Conservation (phyloP, 2,113 vertebrate genomes). For the Capra hircus region DNA sequence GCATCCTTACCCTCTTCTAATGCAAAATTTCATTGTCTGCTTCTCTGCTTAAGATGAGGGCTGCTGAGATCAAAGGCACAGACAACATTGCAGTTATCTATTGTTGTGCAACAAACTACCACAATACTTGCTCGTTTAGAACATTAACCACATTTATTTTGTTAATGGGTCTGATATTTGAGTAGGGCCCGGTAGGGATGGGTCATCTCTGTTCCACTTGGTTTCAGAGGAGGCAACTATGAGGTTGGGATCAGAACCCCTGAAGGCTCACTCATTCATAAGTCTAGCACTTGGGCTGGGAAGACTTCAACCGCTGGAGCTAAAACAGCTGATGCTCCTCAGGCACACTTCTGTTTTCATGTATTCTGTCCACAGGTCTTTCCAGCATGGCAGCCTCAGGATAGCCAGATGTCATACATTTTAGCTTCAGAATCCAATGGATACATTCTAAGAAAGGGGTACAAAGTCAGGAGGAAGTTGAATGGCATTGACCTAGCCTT, state of each 20-base stretch:
- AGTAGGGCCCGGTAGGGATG: neutral
- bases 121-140: neutral
- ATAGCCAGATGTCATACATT: neutral
- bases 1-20: neutral
- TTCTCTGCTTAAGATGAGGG: neutral
- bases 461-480: neutral
- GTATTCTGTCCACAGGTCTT: neutral
- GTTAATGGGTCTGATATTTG: neutral
- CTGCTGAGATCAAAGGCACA: neutral
- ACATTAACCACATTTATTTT: neutral
- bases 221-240: fast-evolving
- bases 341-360: neutral
- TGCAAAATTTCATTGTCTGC: neutral
- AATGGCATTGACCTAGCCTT: neutral
- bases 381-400: neutral
- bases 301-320: neutral
- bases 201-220: neutral
- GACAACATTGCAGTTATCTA: neutral
- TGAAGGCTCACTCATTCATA: fast-evolving
- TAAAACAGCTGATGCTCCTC: neutral
- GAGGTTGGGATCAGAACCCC: neutral
- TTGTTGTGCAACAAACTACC: neutral
- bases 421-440: neutral
- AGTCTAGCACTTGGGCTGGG: neutral
- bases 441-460: neutral